Percentiles rank a stretch among this genome's conserved stretches.
Evolutionary conservation across 92 coral and sea anemone species (phyloP).

Genomic region (Anthopleura xanthogrammica): DNA sequence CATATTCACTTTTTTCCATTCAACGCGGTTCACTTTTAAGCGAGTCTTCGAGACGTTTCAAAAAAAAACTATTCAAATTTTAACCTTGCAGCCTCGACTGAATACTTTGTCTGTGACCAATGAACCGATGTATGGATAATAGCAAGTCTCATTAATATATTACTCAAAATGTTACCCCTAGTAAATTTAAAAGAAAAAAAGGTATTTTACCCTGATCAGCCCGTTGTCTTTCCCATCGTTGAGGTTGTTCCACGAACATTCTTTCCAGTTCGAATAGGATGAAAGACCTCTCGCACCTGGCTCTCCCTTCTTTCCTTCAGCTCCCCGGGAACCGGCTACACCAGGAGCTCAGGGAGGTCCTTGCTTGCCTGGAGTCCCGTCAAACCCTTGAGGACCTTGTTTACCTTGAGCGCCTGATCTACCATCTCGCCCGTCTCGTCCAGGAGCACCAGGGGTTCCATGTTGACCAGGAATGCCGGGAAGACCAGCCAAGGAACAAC

Average conservation of each 20-base stretch:
- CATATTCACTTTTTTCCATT: too few relatives aligned
- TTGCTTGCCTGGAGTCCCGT: slow-evolving; percentile 34
- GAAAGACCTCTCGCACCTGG: slow-evolving; percentile 24
- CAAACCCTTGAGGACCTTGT: slow-evolving; percentile 21
- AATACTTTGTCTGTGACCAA: too few relatives aligned
- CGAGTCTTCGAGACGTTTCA: too few relatives aligned
- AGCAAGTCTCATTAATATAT: too few relatives aligned
- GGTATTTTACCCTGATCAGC: background rate
- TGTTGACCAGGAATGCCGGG: slow-evolving; percentile 45
- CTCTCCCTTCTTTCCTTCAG: slow-evolving; percentile 23
- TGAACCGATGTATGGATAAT: too few relatives aligned
- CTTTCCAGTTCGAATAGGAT: slow-evolving; percentile 49
- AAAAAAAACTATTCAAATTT: too few relatives aligned
- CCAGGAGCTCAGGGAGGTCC: slow-evolving; percentile 37
- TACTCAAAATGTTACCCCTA: too few relatives aligned
- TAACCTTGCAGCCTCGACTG: too few relatives aligned
- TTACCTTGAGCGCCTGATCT: slow-evolving; percentile 28
- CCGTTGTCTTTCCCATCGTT: slow-evolving; percentile 7
- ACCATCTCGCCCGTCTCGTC: slow-evolving; percentile 57
- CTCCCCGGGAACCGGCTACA: slow-evolving; percentile 16
- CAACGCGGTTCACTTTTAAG: too few relatives aligned
- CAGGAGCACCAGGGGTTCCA: slow-evolving; percentile 54
- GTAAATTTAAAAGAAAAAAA: too few relatives aligned
- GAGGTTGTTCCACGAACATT: slow-evolving; percentile 35
- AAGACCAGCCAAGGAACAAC: background rate